These are phyloP conservation scores for Phyllostomus hastatus DNA, from an alignment of 2,113 vertebrate genomes.

Conservation along the genomic window DNA sequence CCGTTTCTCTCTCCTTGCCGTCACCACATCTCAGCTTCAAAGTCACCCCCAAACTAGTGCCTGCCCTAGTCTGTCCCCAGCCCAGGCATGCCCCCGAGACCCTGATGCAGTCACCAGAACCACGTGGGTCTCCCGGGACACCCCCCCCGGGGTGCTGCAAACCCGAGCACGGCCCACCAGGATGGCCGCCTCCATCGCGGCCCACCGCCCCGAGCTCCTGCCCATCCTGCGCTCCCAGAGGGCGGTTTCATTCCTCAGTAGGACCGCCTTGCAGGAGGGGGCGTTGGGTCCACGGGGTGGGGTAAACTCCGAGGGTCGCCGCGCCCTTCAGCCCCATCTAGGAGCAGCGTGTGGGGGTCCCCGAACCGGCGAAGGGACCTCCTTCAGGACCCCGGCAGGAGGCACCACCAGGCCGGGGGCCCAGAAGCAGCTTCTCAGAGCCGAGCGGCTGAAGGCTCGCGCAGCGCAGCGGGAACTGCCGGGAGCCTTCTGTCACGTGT, in stretches of 20 bases:
- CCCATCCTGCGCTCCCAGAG: neutral
- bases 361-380: too few species aligned
- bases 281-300: too few species aligned
- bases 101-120: neutral
- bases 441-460: too few species aligned
- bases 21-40: neutral
- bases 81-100: too few species aligned
- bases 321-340: too few species aligned
- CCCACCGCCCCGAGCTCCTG: neutral
- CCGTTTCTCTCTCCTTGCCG: too few species aligned
- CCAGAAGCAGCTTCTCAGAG: neutral
- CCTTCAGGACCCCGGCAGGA: neutral
- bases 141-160: accelerated
- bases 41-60: neutral
- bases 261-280: neutral
- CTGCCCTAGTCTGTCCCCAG: neutral
- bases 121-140: neutral
- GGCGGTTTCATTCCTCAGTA: neutral
- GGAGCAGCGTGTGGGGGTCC: too few species aligned
- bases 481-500: too few species aligned
- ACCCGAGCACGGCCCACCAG: neutral
- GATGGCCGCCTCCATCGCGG: too few species aligned
- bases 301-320: too few species aligned
- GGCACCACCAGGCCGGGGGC: too few species aligned
- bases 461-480: neutral